phyloP scores from a whole-genome alignment of 2,797 vertebrate genomes.

The Sphaeramia orbicularis region DNA sequence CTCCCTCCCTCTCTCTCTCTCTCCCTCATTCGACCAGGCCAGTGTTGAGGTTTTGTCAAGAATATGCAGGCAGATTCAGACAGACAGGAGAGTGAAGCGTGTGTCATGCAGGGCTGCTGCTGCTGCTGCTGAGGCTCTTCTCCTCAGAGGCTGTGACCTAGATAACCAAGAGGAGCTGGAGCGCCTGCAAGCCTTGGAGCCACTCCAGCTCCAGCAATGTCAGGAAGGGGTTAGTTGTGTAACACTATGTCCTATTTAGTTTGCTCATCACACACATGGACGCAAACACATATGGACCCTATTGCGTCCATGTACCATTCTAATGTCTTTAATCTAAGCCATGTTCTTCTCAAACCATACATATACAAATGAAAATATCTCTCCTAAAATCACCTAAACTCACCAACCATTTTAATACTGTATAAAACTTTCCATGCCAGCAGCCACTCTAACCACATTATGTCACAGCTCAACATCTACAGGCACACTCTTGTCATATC shows the following conservation, averaged over 20 bases:
- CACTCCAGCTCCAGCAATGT: conserved; percentile 83
- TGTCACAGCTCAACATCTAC: conserved; percentile 51
- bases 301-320: conserved; percentile 30
- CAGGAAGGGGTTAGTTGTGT: conserved; percentile 83
- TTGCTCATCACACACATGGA: conserved; percentile 63
- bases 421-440: conserved; percentile 69
- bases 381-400: conserved; percentile 50
- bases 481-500: conserved; percentile 10
- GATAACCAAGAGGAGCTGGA: conserved; percentile 84
- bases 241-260: conserved; percentile 85
- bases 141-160: conserved; percentile 85
- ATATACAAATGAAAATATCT: background rate
- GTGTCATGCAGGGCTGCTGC: conserved; percentile 79
- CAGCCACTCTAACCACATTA: conserved; percentile 56
- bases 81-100: conserved; percentile 83
- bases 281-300: conserved; percentile 56
- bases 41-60: conserved; percentile 82
- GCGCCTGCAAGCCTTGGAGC: conserved; percentile 82
- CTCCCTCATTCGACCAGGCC: conserved; percentile 63
- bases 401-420: conserved; percentile 58
- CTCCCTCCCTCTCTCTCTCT: conserved; percentile 15
- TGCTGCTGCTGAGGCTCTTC: conserved; percentile 73
- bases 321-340: conserved; percentile 9
- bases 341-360: conserved; percentile 18
- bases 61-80: conserved; percentile 74